Evolutionary conservation across 2,888 invertebrate species (phyloP).

Genomic region (Ophioninae sp.): DNA sequence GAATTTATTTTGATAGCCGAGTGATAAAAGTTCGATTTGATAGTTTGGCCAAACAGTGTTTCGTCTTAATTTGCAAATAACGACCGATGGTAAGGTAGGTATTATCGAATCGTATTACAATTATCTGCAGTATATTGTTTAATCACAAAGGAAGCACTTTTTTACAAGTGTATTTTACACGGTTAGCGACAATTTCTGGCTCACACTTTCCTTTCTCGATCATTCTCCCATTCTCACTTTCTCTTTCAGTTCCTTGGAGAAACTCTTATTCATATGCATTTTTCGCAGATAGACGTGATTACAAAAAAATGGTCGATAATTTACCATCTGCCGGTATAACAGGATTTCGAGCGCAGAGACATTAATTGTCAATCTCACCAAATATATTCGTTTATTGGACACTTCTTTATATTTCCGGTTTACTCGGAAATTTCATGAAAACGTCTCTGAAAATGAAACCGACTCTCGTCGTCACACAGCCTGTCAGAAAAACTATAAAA

Average conservation of each 20-base stretch:
- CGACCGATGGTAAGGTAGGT: slow-evolving; percentile 10
- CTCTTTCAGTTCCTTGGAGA: background rate
- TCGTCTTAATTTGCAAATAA: background rate
- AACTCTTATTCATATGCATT: no score
- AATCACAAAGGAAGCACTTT: slow-evolving; percentile 57
- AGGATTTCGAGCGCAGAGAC: background rate
- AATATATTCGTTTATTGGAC: no score
- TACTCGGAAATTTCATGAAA: no score
- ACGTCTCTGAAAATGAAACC: no score
- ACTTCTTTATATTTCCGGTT: no score
- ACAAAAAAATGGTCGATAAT: background rate
- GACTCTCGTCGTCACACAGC: no score
- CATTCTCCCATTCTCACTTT: slow-evolving; percentile 23
- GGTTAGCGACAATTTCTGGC: slow-evolving; percentile 49
- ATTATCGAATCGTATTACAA: background rate
- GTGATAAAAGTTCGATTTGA: no score
- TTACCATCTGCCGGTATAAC: background rate
- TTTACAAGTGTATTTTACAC: slow-evolving; percentile 52
- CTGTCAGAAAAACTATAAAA: no score
- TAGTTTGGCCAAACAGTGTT: no score
- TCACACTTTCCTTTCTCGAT: slow-evolving; percentile 14
- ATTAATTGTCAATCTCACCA: background rate
- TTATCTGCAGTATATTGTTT: slow-evolving; percentile 38
- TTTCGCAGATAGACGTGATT: background rate
- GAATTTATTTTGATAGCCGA: no score